phyloP scores from a whole-genome alignment of 1,140 invertebrate genomes.

The Galendromus occidentalis region DNA sequence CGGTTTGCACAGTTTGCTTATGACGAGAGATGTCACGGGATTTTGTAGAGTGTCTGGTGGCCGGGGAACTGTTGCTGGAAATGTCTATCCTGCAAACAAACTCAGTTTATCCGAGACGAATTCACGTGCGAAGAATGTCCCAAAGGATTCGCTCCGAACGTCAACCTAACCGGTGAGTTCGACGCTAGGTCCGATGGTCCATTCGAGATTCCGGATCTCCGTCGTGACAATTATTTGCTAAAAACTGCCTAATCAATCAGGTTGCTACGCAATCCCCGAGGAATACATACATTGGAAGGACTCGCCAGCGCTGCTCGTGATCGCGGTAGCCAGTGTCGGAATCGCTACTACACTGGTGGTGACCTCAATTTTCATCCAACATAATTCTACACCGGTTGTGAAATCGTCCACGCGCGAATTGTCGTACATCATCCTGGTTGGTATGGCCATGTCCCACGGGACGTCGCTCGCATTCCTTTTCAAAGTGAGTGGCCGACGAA shows the following conservation, averaged over 20 bases:
- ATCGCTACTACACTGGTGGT: conserved; percentile 38
- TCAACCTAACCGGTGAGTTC: conserved; percentile 37
- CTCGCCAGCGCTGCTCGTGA: conserved; percentile 36
- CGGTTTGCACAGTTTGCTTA: no score
- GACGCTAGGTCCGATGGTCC: conserved; percentile 27
- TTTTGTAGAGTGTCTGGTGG: background rate
- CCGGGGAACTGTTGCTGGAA: conserved; percentile 49
- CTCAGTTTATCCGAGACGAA: conserved; percentile 39
- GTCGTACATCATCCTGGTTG: conserved; percentile 45
- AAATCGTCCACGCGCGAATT: conserved; percentile 45
- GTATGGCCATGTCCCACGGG: conserved; percentile 35
- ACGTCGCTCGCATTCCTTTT: conserved; percentile 47
- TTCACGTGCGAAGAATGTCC: conserved; percentile 38
- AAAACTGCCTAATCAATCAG: conserved; percentile 24
- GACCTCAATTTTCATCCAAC: conserved; percentile 38
- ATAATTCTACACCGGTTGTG: conserved; percentile 47
- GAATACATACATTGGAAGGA: conserved; percentile 39
- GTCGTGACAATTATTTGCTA: background rate
- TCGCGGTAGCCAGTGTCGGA: conserved; percentile 39
- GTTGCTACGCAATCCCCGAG: conserved; percentile 35
- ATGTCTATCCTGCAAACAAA: conserved; percentile 41
- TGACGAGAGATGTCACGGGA: no score
- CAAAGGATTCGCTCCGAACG: conserved; percentile 41
- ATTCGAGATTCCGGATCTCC: background rate
- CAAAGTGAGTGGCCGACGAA: background rate